Conservation (phyloP, 1,140 invertebrate genomes). For the Thalassaphorura encarpata region DNA sequence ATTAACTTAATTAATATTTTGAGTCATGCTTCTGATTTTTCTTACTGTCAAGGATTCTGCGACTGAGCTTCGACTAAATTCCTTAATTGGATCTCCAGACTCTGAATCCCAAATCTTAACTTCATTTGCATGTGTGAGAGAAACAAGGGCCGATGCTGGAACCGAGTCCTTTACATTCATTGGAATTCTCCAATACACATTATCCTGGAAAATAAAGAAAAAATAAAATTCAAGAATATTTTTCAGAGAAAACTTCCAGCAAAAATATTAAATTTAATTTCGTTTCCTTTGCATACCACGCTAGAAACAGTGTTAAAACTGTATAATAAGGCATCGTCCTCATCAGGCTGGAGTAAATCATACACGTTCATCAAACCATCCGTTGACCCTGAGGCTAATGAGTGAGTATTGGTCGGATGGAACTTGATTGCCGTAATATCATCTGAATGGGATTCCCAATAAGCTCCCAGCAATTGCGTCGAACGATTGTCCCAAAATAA, state of each 20-base stretch:
- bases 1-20: constrained; percentile 46
- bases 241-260: not conserved
- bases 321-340: constrained; percentile 69
- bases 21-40: constrained; percentile 51
- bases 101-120: constrained; percentile 60
- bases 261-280: not conserved
- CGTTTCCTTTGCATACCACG: constrained; percentile 45
- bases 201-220: constrained; percentile 35
- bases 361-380: constrained; percentile 82
- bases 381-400: constrained; percentile 60
- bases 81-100: constrained; percentile 46
- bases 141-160: constrained; percentile 48
- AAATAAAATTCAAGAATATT: constrained; percentile 5
- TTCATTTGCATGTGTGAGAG: constrained; percentile 58
- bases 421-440: constrained; percentile 45
- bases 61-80: constrained; percentile 47
- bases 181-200: constrained; percentile 35
- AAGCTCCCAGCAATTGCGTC: constrained; percentile 60
- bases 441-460: constrained; percentile 45
- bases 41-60: constrained; percentile 38
- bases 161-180: constrained; percentile 36
- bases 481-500: constrained; percentile 72
- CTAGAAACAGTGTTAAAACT: constrained; percentile 75
- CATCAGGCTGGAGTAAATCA: constrained; percentile 58
- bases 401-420: constrained; percentile 56